Conservation (phyloP, 2,113 vertebrate species). For the Istiophorus platypterus region DNA sequence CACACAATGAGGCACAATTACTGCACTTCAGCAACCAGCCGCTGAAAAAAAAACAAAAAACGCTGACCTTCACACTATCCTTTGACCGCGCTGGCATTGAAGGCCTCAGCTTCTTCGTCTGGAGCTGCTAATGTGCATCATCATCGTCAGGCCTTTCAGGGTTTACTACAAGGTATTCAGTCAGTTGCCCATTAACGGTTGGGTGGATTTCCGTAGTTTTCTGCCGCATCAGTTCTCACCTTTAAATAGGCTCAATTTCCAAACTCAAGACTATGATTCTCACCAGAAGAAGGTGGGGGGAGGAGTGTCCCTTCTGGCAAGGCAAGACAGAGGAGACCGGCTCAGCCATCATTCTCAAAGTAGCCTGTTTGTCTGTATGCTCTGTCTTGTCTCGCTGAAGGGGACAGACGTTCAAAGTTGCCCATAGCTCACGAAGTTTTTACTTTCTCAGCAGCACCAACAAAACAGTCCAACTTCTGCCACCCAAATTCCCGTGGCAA, state of each 20-base stretch:
- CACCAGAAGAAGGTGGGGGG: background rate
- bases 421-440: constrained; percentile 55
- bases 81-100: background rate
- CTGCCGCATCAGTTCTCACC: background rate
- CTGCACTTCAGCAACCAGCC: too few species aligned
- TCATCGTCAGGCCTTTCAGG: background rate
- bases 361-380: constrained; percentile 31
- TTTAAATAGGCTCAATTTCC: constrained; percentile 5
- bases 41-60: too few species aligned
- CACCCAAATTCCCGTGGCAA: constrained; percentile 19
- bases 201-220: background rate
- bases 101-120: background rate
- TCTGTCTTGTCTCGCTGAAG: constrained; percentile 43
- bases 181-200: background rate
- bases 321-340: constrained; percentile 42
- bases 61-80: background rate
- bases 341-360: constrained; percentile 34
- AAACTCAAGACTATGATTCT: background rate
- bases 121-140: background rate
- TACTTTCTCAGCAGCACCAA: constrained; percentile 41
- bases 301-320: constrained; percentile 37
- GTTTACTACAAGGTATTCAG: background rate
- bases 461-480: constrained; percentile 10
- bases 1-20: background rate
- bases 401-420: constrained; percentile 46